These are phyloP conservation scores for Drosophila ochracea DNA, from an alignment of 2,888 invertebrate genomes.

Conservation along the genomic window DNA sequence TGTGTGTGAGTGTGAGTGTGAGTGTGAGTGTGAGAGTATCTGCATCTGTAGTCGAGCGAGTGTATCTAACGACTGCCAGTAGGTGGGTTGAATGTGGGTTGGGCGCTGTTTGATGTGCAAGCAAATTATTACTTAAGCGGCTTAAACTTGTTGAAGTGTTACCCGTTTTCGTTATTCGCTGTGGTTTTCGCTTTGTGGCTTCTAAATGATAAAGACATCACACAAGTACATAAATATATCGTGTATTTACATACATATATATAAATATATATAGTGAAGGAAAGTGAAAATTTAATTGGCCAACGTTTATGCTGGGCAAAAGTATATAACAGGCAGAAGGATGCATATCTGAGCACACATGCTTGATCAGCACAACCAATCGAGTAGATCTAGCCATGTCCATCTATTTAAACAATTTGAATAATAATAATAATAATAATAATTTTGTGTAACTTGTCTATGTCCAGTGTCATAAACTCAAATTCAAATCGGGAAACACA, in stretches of 20 bases:
- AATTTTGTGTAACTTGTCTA: background rate
- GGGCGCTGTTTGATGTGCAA: slow-evolving; percentile 55
- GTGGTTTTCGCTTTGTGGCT: slow-evolving; percentile 9
- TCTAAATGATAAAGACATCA: slow-evolving; percentile 41
- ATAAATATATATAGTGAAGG: too few species aligned
- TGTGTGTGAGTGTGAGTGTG: slow-evolving; percentile 7
- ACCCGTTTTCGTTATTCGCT: slow-evolving; percentile 30
- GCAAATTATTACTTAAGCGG: slow-evolving; percentile 78
- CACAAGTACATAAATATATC: background rate
- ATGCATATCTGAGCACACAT: background rate
- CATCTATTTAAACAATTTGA: background rate
- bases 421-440: background rate
- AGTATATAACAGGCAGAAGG: background rate
- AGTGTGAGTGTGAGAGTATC: slow-evolving; percentile 21
- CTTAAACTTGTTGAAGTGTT: slow-evolving; percentile 67
- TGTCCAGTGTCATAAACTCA: background rate
- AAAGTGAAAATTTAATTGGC: slow-evolving; percentile 14
- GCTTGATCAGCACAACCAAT: background rate
- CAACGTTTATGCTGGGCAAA: background rate
- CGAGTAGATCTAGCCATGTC: too few species aligned
- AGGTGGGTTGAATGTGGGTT: slow-evolving; percentile 10
- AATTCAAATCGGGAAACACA: background rate
- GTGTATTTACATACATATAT: background rate
- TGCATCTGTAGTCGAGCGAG: slow-evolving; percentile 39
- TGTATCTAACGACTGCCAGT: slow-evolving; percentile 41